Percentiles rank a stretch among this genome's conserved stretches.
phyloP scores from a whole-genome alignment of 1,140 invertebrate genomes.

The Meloidogyne hapla region DNA sequence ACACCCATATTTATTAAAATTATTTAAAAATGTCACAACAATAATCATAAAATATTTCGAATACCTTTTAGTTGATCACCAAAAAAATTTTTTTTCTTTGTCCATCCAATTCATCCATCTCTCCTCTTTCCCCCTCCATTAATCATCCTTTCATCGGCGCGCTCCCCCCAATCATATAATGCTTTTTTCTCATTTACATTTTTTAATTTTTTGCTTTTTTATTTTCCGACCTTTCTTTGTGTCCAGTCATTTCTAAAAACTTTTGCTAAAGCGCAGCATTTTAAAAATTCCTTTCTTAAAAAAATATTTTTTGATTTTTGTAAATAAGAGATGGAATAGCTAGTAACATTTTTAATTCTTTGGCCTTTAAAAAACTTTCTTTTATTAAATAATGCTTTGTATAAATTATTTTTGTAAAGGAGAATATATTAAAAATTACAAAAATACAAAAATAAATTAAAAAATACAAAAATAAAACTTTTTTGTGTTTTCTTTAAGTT shows the following conservation, averaged over 20 bases:
- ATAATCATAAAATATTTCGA: too few species aligned
- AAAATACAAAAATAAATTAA: too few species aligned
- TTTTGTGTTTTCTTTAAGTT: neutral
- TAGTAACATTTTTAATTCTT: neutral
- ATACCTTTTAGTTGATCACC: too few species aligned
- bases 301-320: neutral
- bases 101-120: neutral
- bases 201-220: neutral
- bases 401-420: slow-evolving; percentile 5
- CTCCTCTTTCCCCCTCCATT: neutral
- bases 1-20: too few species aligned
- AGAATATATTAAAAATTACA: too few species aligned
- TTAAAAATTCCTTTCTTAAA: slow-evolving; percentile 4
- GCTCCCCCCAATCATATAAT: neutral
- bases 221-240: neutral
- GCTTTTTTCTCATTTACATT: neutral
- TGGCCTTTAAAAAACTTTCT: neutral
- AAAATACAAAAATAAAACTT: neutral
- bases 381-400: slow-evolving; percentile 10
- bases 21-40: too few species aligned
- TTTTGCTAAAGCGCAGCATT: neutral
- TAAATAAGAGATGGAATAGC: neutral
- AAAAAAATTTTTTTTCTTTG: too few species aligned
- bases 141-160: neutral
- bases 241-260: neutral